Evolutionary conservation across 2,888 invertebrate species (phyloP).

Genomic region (Nomada hirtipes): DNA sequence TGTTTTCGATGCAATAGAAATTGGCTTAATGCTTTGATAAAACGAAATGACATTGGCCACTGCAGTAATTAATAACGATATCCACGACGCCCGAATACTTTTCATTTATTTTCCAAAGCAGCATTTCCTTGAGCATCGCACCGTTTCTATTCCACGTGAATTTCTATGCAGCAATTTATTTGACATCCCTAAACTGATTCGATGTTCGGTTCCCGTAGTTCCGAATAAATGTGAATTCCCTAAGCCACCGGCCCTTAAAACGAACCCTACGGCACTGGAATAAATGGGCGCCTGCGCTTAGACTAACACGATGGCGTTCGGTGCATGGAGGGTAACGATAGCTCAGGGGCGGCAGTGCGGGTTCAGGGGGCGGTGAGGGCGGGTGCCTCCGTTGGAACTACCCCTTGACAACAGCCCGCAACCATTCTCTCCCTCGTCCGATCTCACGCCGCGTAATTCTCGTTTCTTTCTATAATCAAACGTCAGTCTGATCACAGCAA

Average conservation of each 20-base stretch:
- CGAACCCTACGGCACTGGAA: slow-evolving; percentile 45
- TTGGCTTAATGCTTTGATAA: background rate
- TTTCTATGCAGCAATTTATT: too few relatives aligned
- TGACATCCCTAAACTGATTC: too few relatives aligned
- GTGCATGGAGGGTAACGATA: slow-evolving; percentile 72
- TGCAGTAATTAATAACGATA: background rate
- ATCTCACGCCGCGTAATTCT: slow-evolving; percentile 50
- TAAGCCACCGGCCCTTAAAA: too few relatives aligned
- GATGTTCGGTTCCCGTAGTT: too few relatives aligned
- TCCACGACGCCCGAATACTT: background rate
- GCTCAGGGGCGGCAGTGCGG: slow-evolving; percentile 82
- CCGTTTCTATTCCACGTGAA: too few relatives aligned
- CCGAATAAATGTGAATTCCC: too few relatives aligned
- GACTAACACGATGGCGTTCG: slow-evolving; percentile 54
- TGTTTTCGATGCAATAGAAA: background rate
- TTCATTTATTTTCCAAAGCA: background rate
- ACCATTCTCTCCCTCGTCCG: slow-evolving; percentile 53
- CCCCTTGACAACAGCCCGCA: slow-evolving; percentile 80
- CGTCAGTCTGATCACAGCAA: slow-evolving; percentile 37
- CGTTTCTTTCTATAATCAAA: slow-evolving; percentile 18
- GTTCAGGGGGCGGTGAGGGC: slow-evolving; percentile 84
- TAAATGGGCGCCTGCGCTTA: slow-evolving; percentile 68
- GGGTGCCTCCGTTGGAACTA: slow-evolving; percentile 81
- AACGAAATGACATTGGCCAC: background rate
- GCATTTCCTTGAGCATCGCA: too few relatives aligned